These are phyloP conservation scores for Sardina pilchardus DNA, from an alignment of 2,113 vertebrate species.

Conservation along the genomic window DNA sequence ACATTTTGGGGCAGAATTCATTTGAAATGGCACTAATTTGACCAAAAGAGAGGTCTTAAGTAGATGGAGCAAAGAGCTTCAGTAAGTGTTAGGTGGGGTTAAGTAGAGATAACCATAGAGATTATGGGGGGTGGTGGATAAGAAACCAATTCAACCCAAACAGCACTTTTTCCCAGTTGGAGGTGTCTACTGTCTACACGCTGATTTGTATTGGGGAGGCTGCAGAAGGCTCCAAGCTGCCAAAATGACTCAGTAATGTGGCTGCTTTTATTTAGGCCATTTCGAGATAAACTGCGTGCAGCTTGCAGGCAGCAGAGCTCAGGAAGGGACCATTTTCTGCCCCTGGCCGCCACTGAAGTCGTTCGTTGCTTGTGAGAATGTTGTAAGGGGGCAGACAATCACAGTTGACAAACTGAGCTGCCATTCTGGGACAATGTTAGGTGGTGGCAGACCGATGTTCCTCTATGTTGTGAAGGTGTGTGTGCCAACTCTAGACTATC, in stretches of 20 bases:
- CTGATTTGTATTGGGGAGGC: background rate
- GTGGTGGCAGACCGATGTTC: background rate
- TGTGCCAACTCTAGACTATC: background rate
- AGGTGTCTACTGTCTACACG: background rate
- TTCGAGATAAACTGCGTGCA: background rate
- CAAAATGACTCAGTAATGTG: background rate
- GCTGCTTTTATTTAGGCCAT: background rate
- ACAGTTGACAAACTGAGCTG: background rate
- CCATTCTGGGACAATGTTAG: background rate
- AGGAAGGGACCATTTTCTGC: background rate
- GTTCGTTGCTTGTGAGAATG: background rate
- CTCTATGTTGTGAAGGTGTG: background rate
- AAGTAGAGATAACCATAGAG: background rate
- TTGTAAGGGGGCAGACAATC: background rate
- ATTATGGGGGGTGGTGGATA: background rate
- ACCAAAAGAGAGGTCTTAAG: background rate
- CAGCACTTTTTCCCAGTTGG: slow-evolving; percentile 5
- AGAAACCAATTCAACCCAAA: background rate
- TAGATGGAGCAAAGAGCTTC: background rate
- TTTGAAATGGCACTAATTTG: background rate
- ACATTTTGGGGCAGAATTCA: no score
- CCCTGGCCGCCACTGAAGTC: background rate
- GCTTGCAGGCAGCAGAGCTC: background rate
- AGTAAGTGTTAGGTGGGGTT: background rate
- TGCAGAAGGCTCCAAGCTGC: background rate